Conservation (phyloP, 2,888 invertebrate species). For the Dendrolimus pini region DNA sequence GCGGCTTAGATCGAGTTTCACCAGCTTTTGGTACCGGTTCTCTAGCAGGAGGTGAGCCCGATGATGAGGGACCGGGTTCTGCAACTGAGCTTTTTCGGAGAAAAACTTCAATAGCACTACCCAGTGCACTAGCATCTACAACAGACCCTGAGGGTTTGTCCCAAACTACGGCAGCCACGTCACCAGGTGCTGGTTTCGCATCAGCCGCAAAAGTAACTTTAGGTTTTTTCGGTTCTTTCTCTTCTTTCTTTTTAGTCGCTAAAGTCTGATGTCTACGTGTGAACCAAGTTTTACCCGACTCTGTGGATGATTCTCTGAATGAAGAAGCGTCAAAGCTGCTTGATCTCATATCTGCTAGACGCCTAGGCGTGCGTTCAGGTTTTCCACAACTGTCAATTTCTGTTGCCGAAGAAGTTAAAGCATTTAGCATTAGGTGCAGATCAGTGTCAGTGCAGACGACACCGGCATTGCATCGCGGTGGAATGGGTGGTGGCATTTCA, state of each 20-base stretch:
- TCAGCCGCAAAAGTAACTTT: slow-evolving; percentile 80
- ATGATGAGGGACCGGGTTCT: slow-evolving; percentile 55
- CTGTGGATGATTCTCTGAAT: slow-evolving; percentile 67
- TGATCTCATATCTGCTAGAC: slow-evolving; percentile 83
- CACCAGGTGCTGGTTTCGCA: slow-evolving; percentile 73
- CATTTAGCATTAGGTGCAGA: slow-evolving; percentile 85
- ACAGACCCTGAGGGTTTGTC: slow-evolving; percentile 86
- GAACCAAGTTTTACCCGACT: slow-evolving; percentile 83
- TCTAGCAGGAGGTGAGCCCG: slow-evolving; percentile 32
- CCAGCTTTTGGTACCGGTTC: slow-evolving; percentile 35
- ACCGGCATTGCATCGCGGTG: slow-evolving; percentile 68
- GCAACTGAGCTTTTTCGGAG: slow-evolving; percentile 77
- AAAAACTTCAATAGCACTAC: slow-evolving; percentile 90
- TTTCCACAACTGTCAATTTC: slow-evolving; percentile 85
- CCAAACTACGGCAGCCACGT: slow-evolving; percentile 81
- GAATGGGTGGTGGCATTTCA: slow-evolving; percentile 79
- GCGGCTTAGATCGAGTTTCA: slow-evolving; percentile 52
- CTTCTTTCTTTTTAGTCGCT: slow-evolving; percentile 78
- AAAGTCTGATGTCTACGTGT: slow-evolving; percentile 86
- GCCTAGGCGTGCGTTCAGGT: slow-evolving; percentile 73
- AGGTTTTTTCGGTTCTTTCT: slow-evolving; percentile 61
- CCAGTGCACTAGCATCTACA: slow-evolving; percentile 87
- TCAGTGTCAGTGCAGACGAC: slow-evolving; percentile 90
- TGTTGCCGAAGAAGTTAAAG: slow-evolving; percentile 87
- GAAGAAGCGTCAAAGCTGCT: slow-evolving; percentile 91